These are phyloP conservation scores for Ctenopoma kingsleyae DNA, from an alignment of 2,797 vertebrate species.

Conservation along the genomic window DNA sequence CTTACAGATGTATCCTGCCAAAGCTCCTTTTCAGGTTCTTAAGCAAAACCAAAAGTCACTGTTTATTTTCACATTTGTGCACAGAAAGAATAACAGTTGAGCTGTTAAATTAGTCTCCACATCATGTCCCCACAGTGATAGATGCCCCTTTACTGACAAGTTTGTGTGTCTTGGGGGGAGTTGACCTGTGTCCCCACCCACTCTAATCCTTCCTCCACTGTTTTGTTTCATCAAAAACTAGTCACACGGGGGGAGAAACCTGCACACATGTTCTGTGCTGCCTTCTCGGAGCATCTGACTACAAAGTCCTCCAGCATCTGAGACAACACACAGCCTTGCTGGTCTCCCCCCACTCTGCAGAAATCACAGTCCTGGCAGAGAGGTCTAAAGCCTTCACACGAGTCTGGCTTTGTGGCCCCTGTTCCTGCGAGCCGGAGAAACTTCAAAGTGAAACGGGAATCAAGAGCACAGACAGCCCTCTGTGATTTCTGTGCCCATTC, in stretches of 20 bases:
- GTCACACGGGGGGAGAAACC: neutral
- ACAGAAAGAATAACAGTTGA: conserved; percentile 73
- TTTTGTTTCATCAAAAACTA: conserved; percentile 31
- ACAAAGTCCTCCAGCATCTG: conserved; percentile 62
- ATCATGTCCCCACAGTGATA: conserved; percentile 51
- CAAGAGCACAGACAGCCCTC: conserved; percentile 76
- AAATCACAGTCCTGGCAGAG: conserved; percentile 50
- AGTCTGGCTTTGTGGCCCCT: conserved; percentile 72
- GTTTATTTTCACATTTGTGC: conserved; percentile 74
- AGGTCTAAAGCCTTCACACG: conserved; percentile 75
- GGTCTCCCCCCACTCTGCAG: conserved; percentile 17
- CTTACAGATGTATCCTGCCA: conserved; percentile 88
- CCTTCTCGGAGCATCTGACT: conserved; percentile 47
- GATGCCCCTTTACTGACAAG: conserved; percentile 40
- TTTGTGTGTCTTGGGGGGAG: conserved; percentile 12
- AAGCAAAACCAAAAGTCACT: conserved; percentile 68
- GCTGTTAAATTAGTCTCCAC: conserved; percentile 69
- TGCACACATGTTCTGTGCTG: conserved; percentile 23
- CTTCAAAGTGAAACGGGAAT: conserved; percentile 81
- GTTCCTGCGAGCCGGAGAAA: conserved; percentile 70
- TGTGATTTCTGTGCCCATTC: conserved; percentile 78
- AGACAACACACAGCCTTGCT: conserved; percentile 58
- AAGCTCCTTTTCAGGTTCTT: conserved; percentile 66
- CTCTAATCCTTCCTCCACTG: conserved; percentile 68
- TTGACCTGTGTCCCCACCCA: conserved; percentile 42